These are phyloP conservation scores for Polypedilum pembai DNA, from an alignment of 1,140 invertebrate genomes.

Conservation along the genomic window DNA sequence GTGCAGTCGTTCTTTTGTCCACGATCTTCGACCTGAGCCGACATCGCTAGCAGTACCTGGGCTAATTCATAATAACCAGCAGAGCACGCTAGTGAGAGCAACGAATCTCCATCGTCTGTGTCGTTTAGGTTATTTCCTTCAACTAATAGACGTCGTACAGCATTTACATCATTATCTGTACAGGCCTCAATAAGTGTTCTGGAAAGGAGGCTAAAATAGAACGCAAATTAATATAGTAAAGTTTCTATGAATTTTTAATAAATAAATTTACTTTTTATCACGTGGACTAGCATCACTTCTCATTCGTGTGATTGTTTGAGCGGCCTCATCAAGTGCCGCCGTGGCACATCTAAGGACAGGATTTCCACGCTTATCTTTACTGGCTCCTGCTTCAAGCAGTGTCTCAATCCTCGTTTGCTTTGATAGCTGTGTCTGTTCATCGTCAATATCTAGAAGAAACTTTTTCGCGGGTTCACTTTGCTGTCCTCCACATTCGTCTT, in stretches of 20 bases:
- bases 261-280: slow-evolving; percentile 42
- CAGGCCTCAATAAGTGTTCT: slow-evolving; percentile 55
- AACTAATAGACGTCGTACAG: slow-evolving; percentile 78
- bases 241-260: no score
- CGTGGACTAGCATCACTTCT: slow-evolving; percentile 66
- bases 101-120: slow-evolving; percentile 85
- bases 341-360: slow-evolving; percentile 42
- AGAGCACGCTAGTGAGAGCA: slow-evolving; percentile 85
- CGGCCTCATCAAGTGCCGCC: slow-evolving; percentile 83
- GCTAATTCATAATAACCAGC: slow-evolving; percentile 90
- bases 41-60: slow-evolving; percentile 91
- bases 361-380: slow-evolving; percentile 16
- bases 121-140: slow-evolving; percentile 66
- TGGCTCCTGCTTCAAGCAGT: slow-evolving; percentile 66
- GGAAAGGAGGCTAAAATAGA: slow-evolving; percentile 38
- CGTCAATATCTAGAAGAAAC: slow-evolving; percentile 67
- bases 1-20: slow-evolving; percentile 90
- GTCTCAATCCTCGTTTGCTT: slow-evolving; percentile 75
- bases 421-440: slow-evolving; percentile 34
- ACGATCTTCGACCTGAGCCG: slow-evolving; percentile 93
- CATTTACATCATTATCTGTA: slow-evolving; percentile 84
- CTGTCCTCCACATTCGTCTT: slow-evolving; percentile 52
- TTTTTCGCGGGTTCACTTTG: slow-evolving; percentile 63
- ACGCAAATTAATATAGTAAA: background rate
- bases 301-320: slow-evolving; percentile 90